These are phyloP conservation scores for Acanthurus leucopareius DNA, from an alignment of 2,797 vertebrate genomes.

Conservation along the genomic window DNA sequence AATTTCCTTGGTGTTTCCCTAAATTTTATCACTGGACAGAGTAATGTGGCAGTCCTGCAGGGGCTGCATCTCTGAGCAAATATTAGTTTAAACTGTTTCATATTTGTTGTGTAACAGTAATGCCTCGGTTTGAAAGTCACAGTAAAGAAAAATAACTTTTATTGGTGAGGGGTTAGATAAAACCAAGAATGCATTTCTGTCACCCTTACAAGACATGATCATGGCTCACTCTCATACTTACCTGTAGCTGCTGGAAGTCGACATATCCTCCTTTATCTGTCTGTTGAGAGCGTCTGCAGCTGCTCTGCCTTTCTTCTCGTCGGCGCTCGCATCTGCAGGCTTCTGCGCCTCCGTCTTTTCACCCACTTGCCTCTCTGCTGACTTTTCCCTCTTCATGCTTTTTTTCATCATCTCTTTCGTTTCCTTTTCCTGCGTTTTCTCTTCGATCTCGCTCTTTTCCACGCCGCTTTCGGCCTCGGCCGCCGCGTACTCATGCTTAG, in stretches of 20 bases:
- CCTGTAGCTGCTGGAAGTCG: constrained; percentile 94
- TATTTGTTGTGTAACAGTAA: not conserved
- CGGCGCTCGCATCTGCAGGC: constrained; percentile 68
- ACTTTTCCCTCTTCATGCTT: constrained; percentile 74
- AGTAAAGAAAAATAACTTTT: not conserved
- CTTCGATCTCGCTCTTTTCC: constrained; percentile 87
- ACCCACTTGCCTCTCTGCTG: constrained; percentile 55
- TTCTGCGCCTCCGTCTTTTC: constrained; percentile 64
- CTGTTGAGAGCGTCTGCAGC: constrained; percentile 94
- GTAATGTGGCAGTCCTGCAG: not conserved
- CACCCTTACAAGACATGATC: rapidly evolving
- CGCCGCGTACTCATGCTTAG: constrained; percentile 66
- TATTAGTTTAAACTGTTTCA: not conserved
- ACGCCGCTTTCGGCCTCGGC: constrained; percentile 81
- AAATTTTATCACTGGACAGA: not conserved
- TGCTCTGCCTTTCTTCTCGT: constrained; percentile 88
- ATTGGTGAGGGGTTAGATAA: not conserved
- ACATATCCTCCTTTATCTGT: constrained; percentile 95
- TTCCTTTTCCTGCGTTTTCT: constrained; percentile 85
- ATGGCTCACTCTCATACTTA: constrained; percentile 67
- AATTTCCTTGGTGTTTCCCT: constrained; percentile 6
- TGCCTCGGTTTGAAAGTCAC: not conserved
- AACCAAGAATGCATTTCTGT: not conserved
- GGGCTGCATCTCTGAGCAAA: not conserved
- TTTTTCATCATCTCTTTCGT: constrained; percentile 72